Percentiles rank a stretch among this genome's conserved stretches.
Evolutionary conservation across 2,888 invertebrate species (phyloP).

Genomic region (Sesia apiformis): DNA sequence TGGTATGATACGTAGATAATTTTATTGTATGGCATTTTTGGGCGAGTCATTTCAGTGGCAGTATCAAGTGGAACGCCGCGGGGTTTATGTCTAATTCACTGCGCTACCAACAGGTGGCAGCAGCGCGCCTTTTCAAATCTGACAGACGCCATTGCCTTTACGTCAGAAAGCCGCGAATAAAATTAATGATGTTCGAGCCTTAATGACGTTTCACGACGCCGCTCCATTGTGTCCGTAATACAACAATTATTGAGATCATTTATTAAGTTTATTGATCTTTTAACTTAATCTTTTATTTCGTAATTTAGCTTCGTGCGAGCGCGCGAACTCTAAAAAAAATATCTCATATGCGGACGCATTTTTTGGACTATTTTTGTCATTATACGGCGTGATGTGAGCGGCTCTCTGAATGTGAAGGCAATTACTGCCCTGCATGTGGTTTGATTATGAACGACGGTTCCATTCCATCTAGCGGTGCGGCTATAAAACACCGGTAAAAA

Average conservation of each 20-base stretch:
- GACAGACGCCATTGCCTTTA: slow-evolving; percentile 72
- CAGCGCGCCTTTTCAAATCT: slow-evolving; percentile 66
- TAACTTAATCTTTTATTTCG: slow-evolving; percentile 75
- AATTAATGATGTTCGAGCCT: slow-evolving; percentile 74
- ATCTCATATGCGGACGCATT: slow-evolving; percentile 70
- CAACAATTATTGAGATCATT: slow-evolving; percentile 76
- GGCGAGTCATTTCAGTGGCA: slow-evolving; percentile 26
- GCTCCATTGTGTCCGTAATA: slow-evolving; percentile 73
- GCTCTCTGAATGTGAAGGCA: slow-evolving; percentile 71
- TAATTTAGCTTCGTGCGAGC: slow-evolving; percentile 69
- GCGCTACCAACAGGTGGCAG: slow-evolving; percentile 74
- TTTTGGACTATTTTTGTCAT: slow-evolving; percentile 75
- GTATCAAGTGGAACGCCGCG: slow-evolving; percentile 60
- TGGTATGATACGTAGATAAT: too few species aligned
- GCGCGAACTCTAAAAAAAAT: slow-evolving; percentile 69
- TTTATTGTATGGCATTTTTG: slow-evolving; percentile 21
- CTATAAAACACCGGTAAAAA: slow-evolving; percentile 58
- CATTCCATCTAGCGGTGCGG: slow-evolving; percentile 62
- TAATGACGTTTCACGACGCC: slow-evolving; percentile 73
- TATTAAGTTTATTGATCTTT: slow-evolving; percentile 76
- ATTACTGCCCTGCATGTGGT: slow-evolving; percentile 73
- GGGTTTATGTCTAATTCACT: slow-evolving; percentile 66
- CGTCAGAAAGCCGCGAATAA: slow-evolving; percentile 73
- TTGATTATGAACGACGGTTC: slow-evolving; percentile 65
- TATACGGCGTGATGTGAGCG: slow-evolving; percentile 73